Percentiles rank a stretch among this genome's conserved stretches.
Evolutionary conservation across 2,113 vertebrate genomes (phyloP).

Genomic region (Phylloscopus whistleri): DNA sequence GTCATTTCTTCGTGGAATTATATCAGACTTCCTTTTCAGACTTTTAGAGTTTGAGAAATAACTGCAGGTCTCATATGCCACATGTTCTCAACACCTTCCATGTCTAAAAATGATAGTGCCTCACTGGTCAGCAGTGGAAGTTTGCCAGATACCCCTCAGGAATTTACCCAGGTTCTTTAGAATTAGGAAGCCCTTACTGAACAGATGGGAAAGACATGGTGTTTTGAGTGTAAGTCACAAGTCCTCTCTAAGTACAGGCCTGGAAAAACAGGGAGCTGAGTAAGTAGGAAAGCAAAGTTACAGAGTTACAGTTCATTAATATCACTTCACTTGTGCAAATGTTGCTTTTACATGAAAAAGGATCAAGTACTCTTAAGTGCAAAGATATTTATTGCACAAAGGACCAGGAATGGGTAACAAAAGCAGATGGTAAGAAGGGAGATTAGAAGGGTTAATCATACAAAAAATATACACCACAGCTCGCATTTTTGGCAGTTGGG

Average conservation of each 20-base stretch:
- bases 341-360: neutral
- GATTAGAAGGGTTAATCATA: neutral
- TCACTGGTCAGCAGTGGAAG: neutral
- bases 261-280: neutral
- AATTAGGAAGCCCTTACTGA: neutral
- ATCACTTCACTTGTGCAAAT: neutral
- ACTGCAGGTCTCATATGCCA: neutral
- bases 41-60: neutral
- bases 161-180: neutral
- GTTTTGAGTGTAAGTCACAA: neutral
- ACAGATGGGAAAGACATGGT: neutral
- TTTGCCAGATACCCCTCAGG: neutral
- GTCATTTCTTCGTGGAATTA: neutral
- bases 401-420: neutral
- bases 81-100: accelerated
- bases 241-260: neutral
- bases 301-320: neutral
- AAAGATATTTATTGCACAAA: neutral
- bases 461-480: neutral
- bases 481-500: neutral
- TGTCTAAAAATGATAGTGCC: neutral
- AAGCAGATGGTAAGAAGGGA: neutral
- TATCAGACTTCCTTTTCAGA: accelerated
- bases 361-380: neutral
- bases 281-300: neutral